Evolutionary conservation across 1,140 invertebrate species (phyloP), one percentile per base, ranked within the genome.

Genomic region (Drosophila tristis): DNA sequence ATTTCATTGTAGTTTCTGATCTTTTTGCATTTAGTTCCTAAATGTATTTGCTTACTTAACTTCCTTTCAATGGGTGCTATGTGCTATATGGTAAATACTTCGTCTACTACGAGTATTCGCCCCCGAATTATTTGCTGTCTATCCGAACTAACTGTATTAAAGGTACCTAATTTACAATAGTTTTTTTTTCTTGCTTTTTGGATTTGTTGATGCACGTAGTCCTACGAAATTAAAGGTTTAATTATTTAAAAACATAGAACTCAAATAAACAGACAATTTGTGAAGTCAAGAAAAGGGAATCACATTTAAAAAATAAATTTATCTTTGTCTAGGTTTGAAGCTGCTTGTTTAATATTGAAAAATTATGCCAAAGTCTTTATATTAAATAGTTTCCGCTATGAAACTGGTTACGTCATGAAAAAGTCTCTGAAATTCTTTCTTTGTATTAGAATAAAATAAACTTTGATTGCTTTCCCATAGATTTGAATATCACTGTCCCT

Each of bases 141-240:
- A 70, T 35, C 64, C 43, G 64, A 70, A 70, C 51, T 70, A 70
- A 49, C 44, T 57, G 35, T 25, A 50, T 70, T 76, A 80, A 90
- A 91, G 90, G 86, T 91, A 91, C 90, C 90, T 91, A 91, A 91
- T 90, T 90, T 91, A 91, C 90, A 91, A 80, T 89, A 91, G 86
- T 89, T 81, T 72, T 49, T 44, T 42, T 67, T 13, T 16, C n/a
- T 26, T 25, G 23, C 8, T 49, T 55, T 15, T 31, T 31, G 26
- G 13, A 26, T 31, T 51, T 35, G 5, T 31, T 35, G n/a, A 5
- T 44, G 35, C 51, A 26, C 29, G 20, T 16, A 62, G 64, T 60
- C 54, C 44, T 8, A 47, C 26, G 2, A 23, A 35, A 4, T 26
- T 25, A 25, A 25, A 25, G 20, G 2, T 53, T 9, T 16, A 50